These are phyloP conservation scores for Linnaemya vulpina DNA, from an alignment of 2,888 invertebrate species.

Conservation along the genomic window DNA sequence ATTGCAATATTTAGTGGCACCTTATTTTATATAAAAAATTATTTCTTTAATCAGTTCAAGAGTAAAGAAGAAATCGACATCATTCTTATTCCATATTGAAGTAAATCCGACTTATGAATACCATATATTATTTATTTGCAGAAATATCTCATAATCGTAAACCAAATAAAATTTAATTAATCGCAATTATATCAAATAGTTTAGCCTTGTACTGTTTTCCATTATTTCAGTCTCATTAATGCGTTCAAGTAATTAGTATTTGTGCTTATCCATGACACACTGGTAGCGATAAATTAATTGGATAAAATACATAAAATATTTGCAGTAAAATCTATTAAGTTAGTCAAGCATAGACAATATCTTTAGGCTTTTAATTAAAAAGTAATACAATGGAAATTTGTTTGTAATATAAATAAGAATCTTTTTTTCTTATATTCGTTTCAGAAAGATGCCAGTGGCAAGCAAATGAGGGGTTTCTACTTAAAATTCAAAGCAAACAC, in stretches of 20 bases:
- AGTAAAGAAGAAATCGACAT: too few species aligned
- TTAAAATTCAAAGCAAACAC: conserved; percentile 53
- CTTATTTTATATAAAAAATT: too few species aligned
- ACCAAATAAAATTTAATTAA: too few species aligned
- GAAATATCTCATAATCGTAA: too few species aligned
- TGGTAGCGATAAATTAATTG: conserved; percentile 16
- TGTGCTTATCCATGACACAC: not conserved
- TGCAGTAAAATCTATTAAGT: not conserved
- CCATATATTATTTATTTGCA: too few species aligned
- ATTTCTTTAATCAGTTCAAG: too few species aligned
- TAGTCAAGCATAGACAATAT: conserved; percentile 18
- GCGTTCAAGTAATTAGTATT: conserved; percentile 4
- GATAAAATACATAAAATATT: not conserved
- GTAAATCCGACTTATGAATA: too few species aligned
- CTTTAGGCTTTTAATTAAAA: conserved; percentile 42
- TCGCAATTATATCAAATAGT: not conserved
- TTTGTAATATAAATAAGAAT: conserved; percentile 41
- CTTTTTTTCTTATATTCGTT: conserved; percentile 22
- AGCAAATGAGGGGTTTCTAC: conserved; percentile 26
- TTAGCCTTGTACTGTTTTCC: conserved; percentile 4
- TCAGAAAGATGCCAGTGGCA: conserved; percentile 34
- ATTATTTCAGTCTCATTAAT: not conserved
- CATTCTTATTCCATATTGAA: too few species aligned
- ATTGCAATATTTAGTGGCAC: too few species aligned
- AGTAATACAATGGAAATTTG: conserved; percentile 49